Evolutionary conservation across 2,888 invertebrate species (phyloP).

Genomic region (Eubasilissa splendida): DNA sequence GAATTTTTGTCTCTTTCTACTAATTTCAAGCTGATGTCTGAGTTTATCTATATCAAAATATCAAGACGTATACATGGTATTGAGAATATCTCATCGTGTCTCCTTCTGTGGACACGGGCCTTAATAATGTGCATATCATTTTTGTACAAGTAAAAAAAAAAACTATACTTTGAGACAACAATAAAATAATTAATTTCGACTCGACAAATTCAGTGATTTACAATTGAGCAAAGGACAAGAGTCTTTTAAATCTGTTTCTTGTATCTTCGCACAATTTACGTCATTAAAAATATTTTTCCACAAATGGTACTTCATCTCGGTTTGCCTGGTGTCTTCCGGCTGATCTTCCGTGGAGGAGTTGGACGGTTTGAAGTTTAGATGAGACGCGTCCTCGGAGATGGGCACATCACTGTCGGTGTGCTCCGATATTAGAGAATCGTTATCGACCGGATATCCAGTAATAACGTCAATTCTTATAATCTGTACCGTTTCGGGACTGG

Average conservation of each 20-base stretch:
- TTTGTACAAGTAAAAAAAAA: too few relatives aligned
- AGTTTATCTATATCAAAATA: too few relatives aligned
- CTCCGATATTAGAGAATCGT: constrained; percentile 55
- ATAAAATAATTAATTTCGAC: constrained; percentile 21
- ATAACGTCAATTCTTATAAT: constrained; percentile 71
- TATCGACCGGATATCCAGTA: constrained; percentile 56
- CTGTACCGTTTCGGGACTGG: constrained; percentile 70
- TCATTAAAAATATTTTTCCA: constrained; percentile 41
- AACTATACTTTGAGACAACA: too few relatives aligned
- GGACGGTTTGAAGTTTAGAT: constrained; percentile 5
- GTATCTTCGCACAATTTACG: not conserved
- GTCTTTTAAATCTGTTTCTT: not conserved
- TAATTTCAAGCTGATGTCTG: too few relatives aligned
- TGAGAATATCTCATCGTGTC: too few relatives aligned
- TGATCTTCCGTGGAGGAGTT: not conserved
- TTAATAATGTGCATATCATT: too few relatives aligned
- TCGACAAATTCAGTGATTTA: constrained; percentile 51
- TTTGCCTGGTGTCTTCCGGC: not conserved
- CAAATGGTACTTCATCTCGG: not conserved
- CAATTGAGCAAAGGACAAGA: constrained; percentile 49
- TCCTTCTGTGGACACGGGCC: too few relatives aligned
- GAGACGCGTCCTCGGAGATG: constrained; percentile 46
- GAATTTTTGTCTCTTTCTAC: too few relatives aligned
- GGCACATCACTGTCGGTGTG: constrained; percentile 46
- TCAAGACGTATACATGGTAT: too few relatives aligned